Evolutionary conservation across 2,888 invertebrate genomes (phyloP).

Genomic region (Dynastes tityus): DNA sequence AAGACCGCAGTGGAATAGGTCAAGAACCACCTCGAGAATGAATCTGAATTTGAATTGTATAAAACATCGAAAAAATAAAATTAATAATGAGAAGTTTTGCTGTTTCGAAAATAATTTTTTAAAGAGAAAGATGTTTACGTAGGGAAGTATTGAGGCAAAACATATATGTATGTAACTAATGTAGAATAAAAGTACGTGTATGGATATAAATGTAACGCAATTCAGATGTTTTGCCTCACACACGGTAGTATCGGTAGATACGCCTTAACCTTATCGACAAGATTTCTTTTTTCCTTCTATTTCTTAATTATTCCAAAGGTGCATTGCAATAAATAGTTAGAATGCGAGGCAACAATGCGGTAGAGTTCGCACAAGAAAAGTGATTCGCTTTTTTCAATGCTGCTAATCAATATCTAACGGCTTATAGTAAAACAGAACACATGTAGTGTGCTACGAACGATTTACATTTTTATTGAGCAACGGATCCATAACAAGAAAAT

Average conservation of each 20-base stretch:
- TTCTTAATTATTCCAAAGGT: constrained; percentile 42
- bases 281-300: constrained; percentile 35
- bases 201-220: no score
- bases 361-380: constrained; percentile 37
- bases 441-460: constrained; percentile 50
- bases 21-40: no score
- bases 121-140: no score
- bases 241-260: neutral
- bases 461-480: constrained; percentile 64
- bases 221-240: no score
- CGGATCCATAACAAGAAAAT: constrained; percentile 64
- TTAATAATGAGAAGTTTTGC: no score
- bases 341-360: constrained; percentile 29
- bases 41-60: no score
- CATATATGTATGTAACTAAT: no score
- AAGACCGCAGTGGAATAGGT: no score
- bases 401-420: constrained; percentile 51
- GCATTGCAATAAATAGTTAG: constrained; percentile 26
- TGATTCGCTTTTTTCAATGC: constrained; percentile 25
- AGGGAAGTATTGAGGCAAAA: no score
- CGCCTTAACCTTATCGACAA: constrained; percentile 17
- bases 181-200: no score
- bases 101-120: no score
- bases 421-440: constrained; percentile 51
- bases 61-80: no score